A percentile compares a stretch with the other conserved stretches of the same genome.
Evolutionary conservation across 1,140 invertebrate genomes (phyloP).

Genomic region (Daktulosphaira vitifoliae): DNA sequence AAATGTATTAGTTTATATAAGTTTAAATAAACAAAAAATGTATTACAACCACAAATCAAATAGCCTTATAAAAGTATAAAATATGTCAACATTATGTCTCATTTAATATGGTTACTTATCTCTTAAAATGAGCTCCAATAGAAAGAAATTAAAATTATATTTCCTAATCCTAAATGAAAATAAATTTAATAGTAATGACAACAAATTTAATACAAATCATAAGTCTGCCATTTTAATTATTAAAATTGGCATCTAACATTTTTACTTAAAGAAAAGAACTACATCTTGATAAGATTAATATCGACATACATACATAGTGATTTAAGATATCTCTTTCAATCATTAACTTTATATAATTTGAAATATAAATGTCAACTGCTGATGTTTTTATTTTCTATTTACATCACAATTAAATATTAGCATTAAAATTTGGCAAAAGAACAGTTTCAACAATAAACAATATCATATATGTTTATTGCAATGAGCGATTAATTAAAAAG

Average conservation of each 20-base stretch:
- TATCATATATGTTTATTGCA: too few relatives aligned
- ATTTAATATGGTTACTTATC: background rate
- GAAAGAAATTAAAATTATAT: conserved; percentile 13
- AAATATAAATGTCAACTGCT: too few relatives aligned
- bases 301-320: background rate
- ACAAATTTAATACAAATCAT: conserved; percentile 30
- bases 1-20: conserved; percentile 18
- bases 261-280: background rate
- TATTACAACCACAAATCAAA: conserved; percentile 16
- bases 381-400: too few relatives aligned
- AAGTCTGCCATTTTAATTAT: background rate
- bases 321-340: too few relatives aligned
- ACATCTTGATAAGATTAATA: background rate
- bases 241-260: background rate
- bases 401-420: too few relatives aligned
- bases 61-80: conserved; percentile 30
- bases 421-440: too few relatives aligned
- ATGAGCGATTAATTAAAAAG: too few relatives aligned
- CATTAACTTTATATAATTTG: too few relatives aligned
- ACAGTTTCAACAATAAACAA: too few relatives aligned
- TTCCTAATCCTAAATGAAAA: too few relatives aligned
- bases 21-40: background rate
- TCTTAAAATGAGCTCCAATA: conserved; percentile 10
- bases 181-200: conserved; percentile 23
- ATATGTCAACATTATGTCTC: conserved; percentile 17